These are phyloP conservation scores for Corythaeola cristata DNA, from an alignment of 2,113 vertebrate genomes.

Conservation along the genomic window DNA sequence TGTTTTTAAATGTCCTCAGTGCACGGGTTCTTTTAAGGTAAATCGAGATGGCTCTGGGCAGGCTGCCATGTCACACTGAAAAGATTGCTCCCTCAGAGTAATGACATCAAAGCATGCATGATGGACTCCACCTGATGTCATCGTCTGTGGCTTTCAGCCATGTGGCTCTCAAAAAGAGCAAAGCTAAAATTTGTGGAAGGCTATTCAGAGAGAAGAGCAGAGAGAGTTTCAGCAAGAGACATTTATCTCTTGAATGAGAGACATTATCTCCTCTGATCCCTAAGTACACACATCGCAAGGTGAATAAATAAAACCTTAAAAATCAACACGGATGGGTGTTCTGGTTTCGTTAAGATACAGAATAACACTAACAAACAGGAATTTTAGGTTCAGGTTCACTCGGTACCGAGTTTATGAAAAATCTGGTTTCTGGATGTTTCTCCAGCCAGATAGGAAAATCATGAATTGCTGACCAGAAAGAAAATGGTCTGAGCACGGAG, in stretches of 20 bases:
- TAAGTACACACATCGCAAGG: neutral
- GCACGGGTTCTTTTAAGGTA: neutral
- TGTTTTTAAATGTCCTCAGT: neutral
- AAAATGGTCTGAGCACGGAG: neutral
- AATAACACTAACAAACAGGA: neutral
- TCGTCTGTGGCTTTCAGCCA: neutral
- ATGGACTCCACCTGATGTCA: conserved; percentile 42
- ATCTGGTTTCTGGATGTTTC: neutral
- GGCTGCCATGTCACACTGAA: neutral
- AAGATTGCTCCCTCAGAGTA: neutral
- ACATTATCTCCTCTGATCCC: neutral
- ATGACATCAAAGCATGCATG: conserved; percentile 24
- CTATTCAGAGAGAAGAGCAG: neutral
- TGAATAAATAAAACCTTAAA: neutral
- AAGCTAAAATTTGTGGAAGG: neutral
- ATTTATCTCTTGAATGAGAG: neutral
- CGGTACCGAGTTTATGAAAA: neutral
- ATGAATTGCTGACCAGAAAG: neutral
- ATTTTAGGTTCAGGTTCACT: neutral
- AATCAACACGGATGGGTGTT: neutral
- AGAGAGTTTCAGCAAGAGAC: neutral
- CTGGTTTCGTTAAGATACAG: neutral
- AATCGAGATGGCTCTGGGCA: neutral
- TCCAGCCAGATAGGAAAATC: neutral
- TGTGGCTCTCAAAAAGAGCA: neutral